Evolutionary conservation across 2,888 invertebrate species (phyloP).

Genomic region (Blera fallax): DNA sequence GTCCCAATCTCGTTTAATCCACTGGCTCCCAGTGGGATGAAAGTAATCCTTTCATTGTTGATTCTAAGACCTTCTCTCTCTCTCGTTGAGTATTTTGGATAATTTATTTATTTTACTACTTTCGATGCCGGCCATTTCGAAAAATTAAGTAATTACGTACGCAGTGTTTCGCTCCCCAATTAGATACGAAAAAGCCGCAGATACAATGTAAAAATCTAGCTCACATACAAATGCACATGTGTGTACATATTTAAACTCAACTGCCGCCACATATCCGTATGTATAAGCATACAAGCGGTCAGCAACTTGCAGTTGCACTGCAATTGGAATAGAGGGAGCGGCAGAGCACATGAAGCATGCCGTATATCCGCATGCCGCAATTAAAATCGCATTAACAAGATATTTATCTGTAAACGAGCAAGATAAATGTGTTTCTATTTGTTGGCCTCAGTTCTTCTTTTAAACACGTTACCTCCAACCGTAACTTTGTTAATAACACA

Average conservation of each 20-base stretch:
- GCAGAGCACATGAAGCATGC: conserved; percentile 55
- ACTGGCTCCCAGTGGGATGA: no score
- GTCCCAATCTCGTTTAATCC: no score
- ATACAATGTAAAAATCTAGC: neutral
- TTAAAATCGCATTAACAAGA: conserved; percentile 75
- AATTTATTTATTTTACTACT: neutral
- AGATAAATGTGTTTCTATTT: conserved; percentile 57
- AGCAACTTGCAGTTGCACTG: conserved; percentile 14
- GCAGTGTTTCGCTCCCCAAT: neutral
- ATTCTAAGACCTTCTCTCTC: no score
- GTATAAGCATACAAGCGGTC: neutral
- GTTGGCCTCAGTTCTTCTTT: conserved; percentile 36
- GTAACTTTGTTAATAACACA: conserved; percentile 52
- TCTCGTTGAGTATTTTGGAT: neutral
- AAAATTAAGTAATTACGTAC: conserved; percentile 39
- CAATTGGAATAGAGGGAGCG: conserved; percentile 39
- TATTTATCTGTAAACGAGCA: conserved; percentile 73
- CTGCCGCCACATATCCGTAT: neutral
- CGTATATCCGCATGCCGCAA: conserved; percentile 74
- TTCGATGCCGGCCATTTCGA: neutral
- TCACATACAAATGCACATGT: neutral
- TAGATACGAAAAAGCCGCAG: neutral
- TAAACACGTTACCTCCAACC: conserved; percentile 41
- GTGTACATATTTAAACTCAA: neutral
- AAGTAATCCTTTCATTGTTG: no score